Evolutionary conservation across 2,113 vertebrate species (phyloP).

Genomic region (Prionailurus bengalensis): DNA sequence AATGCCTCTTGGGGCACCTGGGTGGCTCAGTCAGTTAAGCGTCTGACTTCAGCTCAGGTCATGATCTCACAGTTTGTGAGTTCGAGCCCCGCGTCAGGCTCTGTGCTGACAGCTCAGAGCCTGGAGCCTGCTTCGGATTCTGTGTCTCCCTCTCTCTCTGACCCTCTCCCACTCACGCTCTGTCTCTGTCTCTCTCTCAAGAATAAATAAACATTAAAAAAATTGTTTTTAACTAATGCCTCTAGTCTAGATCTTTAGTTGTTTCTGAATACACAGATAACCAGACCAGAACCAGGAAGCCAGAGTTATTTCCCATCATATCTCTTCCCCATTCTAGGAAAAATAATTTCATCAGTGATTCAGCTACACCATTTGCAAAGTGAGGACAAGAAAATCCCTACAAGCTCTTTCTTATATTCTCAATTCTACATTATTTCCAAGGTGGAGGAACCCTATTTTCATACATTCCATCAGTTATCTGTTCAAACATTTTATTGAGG

Average conservation of each 20-base stretch:
- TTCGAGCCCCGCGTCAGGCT: too few species aligned
- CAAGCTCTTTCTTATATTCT: not conserved
- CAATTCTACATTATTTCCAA: not conserved
- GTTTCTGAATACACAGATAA: not conserved
- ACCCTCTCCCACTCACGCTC: too few species aligned
- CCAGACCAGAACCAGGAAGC: not conserved
- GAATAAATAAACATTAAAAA: too few species aligned
- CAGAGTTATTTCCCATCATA: not conserved
- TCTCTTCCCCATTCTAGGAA: not conserved
- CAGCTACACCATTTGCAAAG: not conserved
- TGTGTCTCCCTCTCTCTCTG: too few species aligned
- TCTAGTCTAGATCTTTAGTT: not conserved
- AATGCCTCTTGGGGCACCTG: not conserved
- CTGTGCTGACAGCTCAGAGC: too few species aligned
- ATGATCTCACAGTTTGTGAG: too few species aligned
- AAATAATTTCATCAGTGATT: not conserved
- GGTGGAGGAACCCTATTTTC: not conserved
- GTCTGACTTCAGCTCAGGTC: too few species aligned
- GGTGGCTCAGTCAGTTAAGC: too few species aligned
- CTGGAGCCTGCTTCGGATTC: too few species aligned
- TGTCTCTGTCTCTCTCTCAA: too few species aligned
- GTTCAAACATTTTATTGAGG: constrained; percentile 39
- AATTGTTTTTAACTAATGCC: not conserved
- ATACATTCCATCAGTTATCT: not conserved
- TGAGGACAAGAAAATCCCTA: not conserved